Percentiles rank a stretch among this genome's conserved stretches.
phyloP scores from a whole-genome alignment of 64 coral and sea anemone species.

The Acropora yongei region DNA sequence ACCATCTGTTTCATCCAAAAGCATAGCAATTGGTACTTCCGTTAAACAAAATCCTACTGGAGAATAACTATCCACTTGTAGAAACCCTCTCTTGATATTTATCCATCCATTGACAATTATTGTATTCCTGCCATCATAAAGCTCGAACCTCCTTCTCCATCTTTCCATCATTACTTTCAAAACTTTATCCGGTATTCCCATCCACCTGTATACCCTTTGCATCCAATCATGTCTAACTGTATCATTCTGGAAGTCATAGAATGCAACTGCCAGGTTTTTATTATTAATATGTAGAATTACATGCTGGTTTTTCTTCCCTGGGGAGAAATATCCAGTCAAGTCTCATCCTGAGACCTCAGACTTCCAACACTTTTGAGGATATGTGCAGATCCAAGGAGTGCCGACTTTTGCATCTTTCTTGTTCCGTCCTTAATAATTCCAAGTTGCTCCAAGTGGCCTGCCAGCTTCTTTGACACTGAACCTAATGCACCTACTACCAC shows the following conservation, averaged over 20 bases:
- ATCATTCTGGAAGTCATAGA: conserved; percentile 17
- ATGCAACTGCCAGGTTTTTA: conserved; percentile 7
- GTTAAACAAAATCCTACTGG: not conserved
- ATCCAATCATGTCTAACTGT: not conserved
- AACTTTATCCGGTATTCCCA: not conserved
- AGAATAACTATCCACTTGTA: not conserved
- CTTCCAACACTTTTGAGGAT: no score
- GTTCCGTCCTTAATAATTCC: no score
- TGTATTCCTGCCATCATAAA: not conserved
- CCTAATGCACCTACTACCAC: no score
- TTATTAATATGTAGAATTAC: no score
- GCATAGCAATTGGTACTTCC: not conserved
- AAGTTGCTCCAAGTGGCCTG: no score
- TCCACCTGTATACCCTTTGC: not conserved
- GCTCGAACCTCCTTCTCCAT: not conserved
- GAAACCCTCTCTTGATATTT: not conserved
- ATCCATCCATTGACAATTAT: not conserved
- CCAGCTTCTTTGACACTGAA: no score
- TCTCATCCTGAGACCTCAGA: no score
- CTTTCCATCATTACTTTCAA: not conserved
- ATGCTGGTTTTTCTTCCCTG: no score
- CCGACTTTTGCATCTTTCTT: no score
- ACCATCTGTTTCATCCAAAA: no score
- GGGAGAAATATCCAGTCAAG: no score
- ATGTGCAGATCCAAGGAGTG: no score